These are phyloP conservation scores for Cichladusa arquata DNA, from an alignment of 2,113 vertebrate species.

Conservation along the genomic window DNA sequence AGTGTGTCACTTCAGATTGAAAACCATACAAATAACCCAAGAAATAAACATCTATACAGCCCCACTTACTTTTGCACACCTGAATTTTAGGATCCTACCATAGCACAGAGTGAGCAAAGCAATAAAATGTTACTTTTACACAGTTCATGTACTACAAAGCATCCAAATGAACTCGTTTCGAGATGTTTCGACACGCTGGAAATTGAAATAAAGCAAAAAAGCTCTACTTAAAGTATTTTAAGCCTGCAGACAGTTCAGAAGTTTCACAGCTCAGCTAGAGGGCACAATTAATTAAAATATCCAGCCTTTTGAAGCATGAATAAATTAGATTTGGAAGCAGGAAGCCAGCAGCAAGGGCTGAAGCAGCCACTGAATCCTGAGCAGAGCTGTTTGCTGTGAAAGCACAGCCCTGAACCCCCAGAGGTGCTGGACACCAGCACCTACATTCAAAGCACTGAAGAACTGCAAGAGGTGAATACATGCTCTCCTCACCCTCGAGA, in stretches of 20 bases:
- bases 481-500: not conserved
- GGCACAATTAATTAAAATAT: constrained; percentile 30
- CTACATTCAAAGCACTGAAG: not conserved
- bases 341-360: not conserved
- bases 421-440: not conserved
- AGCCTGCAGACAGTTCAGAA: not conserved
- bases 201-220: constrained; percentile 8
- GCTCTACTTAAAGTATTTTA: not conserved
- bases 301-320: constrained; percentile 21
- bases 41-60: not conserved
- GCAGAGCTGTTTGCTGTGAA: not conserved
- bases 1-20: not conserved
- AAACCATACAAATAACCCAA: not conserved
- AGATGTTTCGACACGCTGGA: not conserved
- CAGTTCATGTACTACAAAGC: not conserved
- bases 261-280: not conserved
- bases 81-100: not conserved
- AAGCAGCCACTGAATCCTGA: not conserved
- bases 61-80: not conserved
- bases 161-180: not conserved
- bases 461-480: not conserved
- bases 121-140: not conserved
- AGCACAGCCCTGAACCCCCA: not conserved
- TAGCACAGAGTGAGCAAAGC: not conserved
- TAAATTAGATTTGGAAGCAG: not conserved